phyloP scores from a whole-genome alignment of 2,113 vertebrate species.

The Syngnathus floridae region DNA sequence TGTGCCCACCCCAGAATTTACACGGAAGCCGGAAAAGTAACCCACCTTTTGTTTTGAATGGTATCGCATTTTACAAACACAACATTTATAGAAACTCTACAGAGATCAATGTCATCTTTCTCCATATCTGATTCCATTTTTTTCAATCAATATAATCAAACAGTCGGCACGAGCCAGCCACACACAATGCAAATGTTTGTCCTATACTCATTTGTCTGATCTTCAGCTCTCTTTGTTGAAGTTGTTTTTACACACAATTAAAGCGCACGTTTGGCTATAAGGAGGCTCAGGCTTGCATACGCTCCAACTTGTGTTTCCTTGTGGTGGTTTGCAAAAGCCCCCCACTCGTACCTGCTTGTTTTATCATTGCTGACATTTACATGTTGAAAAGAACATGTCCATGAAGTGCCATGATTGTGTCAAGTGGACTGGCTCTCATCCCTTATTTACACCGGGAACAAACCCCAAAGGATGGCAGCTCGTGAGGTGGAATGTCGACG shows the following conservation, averaged over 20 bases:
- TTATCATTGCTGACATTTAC: constrained; percentile 59
- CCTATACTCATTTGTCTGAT: constrained; percentile 42
- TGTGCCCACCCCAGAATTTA: constrained; percentile 45
- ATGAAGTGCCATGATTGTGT: constrained; percentile 48
- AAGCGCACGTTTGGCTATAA: constrained; percentile 58
- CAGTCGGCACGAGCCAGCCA: constrained; percentile 62
- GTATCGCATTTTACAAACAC: constrained; percentile 71
- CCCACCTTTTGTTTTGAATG: constrained; percentile 44
- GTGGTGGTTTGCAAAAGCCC: constrained; percentile 34
- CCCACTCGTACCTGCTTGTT: constrained; percentile 27
- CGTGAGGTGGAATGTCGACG: constrained; percentile 35
- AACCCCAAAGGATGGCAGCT: constrained; percentile 47
- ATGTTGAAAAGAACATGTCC: constrained; percentile 56
- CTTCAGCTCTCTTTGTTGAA: constrained; percentile 30
- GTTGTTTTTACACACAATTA: constrained; percentile 45
- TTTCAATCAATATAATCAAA: constrained; percentile 51
- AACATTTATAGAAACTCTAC: constrained; percentile 75
- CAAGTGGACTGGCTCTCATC: constrained; percentile 31
- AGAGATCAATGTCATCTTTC: constrained; percentile 61
- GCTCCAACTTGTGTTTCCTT: constrained; percentile 29
- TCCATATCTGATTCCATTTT: constrained; percentile 61
- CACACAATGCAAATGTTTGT: constrained; percentile 43
- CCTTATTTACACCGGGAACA: constrained; percentile 80
- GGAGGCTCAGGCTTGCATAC: constrained; percentile 56
- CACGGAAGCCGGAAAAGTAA: constrained; percentile 61